Evolutionary conservation across 2,797 vertebrate species (phyloP).

Genomic region (Spondyliosoma cantharus): DNA sequence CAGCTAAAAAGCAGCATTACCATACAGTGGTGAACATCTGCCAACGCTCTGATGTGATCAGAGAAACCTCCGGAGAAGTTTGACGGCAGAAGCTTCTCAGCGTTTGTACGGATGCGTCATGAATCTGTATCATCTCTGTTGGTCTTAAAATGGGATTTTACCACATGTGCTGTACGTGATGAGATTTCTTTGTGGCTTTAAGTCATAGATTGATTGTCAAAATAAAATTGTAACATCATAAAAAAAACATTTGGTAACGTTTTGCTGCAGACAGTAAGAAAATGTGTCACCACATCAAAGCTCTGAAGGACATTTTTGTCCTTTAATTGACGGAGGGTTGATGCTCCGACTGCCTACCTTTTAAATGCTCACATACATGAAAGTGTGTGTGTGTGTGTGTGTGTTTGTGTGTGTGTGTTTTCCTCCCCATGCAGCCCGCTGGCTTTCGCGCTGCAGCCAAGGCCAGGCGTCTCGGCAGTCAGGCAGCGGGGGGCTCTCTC

Average conservation of each 20-base stretch:
- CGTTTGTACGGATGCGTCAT: too few relatives aligned
- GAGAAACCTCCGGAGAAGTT: too few relatives aligned
- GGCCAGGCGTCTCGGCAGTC: constrained; percentile 40
- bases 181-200: too few relatives aligned
- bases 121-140: too few relatives aligned
- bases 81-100: too few relatives aligned
- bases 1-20: too few relatives aligned
- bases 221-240: neutral
- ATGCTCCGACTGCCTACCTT: neutral
- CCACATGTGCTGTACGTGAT: too few relatives aligned
- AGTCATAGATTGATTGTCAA: neutral
- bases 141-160: too few relatives aligned
- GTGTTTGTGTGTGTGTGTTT: neutral
- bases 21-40: too few relatives aligned
- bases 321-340: neutral
- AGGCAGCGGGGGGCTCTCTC: constrained; percentile 24
- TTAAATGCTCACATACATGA: constrained; percentile 4
- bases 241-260: neutral
- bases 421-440: constrained; percentile 22
- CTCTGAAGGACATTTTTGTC: neutral
- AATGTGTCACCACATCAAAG: neutral
- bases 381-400: neutral
- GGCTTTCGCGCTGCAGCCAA: constrained; percentile 45
- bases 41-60: too few relatives aligned
- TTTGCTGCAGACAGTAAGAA: neutral